A percentile compares a stretch with the other conserved stretches of the same genome.
Evolutionary conservation across 1,140 invertebrate species (phyloP).

Genomic region (Drosophila pectinifera): DNA sequence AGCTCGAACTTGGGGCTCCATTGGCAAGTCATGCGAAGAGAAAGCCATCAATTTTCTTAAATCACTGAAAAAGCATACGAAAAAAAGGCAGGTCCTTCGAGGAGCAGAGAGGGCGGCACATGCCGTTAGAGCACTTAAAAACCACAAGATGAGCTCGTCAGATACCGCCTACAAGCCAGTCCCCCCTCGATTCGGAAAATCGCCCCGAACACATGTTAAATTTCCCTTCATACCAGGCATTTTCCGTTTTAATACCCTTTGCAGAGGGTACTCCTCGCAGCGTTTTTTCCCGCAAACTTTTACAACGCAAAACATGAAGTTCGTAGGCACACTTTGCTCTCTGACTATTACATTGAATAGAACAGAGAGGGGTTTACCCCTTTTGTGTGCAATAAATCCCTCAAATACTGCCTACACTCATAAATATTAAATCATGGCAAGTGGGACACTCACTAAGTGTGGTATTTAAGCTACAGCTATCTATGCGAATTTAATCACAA

Average conservation of each 20-base stretch:
- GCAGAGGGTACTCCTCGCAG: background rate
- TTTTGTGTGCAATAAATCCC: background rate
- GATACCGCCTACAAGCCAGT: constrained; percentile 44
- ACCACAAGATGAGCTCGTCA: constrained; percentile 77
- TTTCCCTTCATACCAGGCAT: constrained; percentile 47
- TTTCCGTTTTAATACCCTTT: constrained; percentile 11
- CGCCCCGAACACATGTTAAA: constrained; percentile 68
- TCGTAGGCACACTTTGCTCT: too few species aligned
- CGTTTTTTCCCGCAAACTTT: background rate
- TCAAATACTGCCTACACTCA: background rate
- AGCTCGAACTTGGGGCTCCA: constrained; percentile 1
- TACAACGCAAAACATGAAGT: background rate
- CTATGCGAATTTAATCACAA: too few species aligned
- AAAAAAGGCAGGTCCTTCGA: constrained; percentile 9
- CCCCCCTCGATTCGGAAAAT: background rate
- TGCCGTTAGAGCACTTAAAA: constrained; percentile 65
- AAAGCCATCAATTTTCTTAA: constrained; percentile 77
- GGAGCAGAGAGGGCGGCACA: background rate
- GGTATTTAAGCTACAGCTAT: too few species aligned
- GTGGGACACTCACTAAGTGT: too few species aligned
- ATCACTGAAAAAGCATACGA: constrained; percentile 59
- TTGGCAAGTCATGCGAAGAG: constrained; percentile 58
- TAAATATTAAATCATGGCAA: background rate
- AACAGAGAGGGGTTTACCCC: background rate
- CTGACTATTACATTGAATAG: background rate